These are phyloP conservation scores for Synanthedon myopaeformis DNA, from an alignment of 2,888 invertebrate genomes.

Conservation along the genomic window DNA sequence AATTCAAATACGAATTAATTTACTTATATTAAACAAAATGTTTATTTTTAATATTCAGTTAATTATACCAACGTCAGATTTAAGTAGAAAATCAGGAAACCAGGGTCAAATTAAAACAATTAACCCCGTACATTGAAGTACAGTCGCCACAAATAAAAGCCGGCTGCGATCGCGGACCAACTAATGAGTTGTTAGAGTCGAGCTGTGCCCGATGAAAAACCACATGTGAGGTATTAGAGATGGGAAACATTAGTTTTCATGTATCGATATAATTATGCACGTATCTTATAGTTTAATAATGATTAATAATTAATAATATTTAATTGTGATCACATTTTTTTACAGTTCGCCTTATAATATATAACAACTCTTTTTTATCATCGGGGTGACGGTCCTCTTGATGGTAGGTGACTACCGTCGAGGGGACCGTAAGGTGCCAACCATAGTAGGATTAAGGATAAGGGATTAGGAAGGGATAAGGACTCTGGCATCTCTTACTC, in stretches of 20 bases:
- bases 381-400: too few species aligned
- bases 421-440: too few species aligned
- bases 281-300: too few species aligned
- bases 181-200: conserved; percentile 59
- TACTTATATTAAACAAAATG: too few species aligned
- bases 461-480: too few species aligned
- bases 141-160: conserved; percentile 41
- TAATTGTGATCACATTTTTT: too few species aligned
- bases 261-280: not conserved
- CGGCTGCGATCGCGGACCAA: conserved; percentile 26
- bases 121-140: conserved; percentile 28
- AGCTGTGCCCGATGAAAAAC: conserved; percentile 39
- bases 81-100: not conserved
- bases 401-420: too few species aligned
- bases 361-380: too few species aligned
- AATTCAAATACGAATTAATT: too few species aligned
- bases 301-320: not conserved
- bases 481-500: too few species aligned
- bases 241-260: conserved; percentile 9
- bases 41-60: not conserved
- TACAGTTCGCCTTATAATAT: too few species aligned
- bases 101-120: conserved; percentile 50
- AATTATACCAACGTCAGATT: not conserved
- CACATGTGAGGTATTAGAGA: conserved; percentile 33
- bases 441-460: too few species aligned